phyloP scores from a whole-genome alignment of 2,888 invertebrate species.

The Liposcelis brunnea region DNA sequence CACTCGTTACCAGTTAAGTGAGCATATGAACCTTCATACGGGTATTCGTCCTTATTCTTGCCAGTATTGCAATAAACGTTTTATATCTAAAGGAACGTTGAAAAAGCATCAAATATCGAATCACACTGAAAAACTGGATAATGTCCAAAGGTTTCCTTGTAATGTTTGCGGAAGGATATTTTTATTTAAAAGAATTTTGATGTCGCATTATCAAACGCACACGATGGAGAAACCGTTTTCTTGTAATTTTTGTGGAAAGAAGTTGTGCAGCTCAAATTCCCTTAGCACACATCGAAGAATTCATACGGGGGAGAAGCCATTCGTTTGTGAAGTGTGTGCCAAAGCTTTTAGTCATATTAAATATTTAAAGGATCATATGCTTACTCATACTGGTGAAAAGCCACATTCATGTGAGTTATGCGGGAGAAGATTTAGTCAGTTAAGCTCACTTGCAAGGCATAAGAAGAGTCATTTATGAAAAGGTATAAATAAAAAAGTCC shows the following conservation, averaged over 20 bases:
- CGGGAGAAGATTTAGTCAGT: constrained; percentile 22
- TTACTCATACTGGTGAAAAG: constrained; percentile 27
- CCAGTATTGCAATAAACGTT: constrained; percentile 29
- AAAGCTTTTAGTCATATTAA: constrained; percentile 33
- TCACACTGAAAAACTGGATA: constrained; percentile 33
- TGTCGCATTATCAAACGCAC: no score
- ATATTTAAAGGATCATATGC: constrained; percentile 28
- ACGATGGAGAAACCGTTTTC: constrained; percentile 29
- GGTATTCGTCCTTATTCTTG: constrained; percentile 21
- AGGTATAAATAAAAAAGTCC: no score
- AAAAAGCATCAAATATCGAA: constrained; percentile 25
- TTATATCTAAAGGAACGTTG: constrained; percentile 24
- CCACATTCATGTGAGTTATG: constrained; percentile 25
- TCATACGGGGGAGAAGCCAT: constrained; percentile 24
- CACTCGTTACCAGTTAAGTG: constrained; percentile 25
- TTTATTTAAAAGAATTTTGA: no score
- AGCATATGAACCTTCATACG: constrained; percentile 24
- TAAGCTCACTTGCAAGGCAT: no score
- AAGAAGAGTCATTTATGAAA: no score
- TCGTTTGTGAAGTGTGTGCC: constrained; percentile 26
- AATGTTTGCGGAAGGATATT: no score
- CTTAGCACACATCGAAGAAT: constrained; percentile 29
- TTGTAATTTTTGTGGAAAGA: constrained; percentile 41
- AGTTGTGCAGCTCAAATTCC: constrained; percentile 24
- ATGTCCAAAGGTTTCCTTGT: no score